phyloP scores from a whole-genome alignment of 2,888 invertebrate species.

The Pherbina coryleti region DNA sequence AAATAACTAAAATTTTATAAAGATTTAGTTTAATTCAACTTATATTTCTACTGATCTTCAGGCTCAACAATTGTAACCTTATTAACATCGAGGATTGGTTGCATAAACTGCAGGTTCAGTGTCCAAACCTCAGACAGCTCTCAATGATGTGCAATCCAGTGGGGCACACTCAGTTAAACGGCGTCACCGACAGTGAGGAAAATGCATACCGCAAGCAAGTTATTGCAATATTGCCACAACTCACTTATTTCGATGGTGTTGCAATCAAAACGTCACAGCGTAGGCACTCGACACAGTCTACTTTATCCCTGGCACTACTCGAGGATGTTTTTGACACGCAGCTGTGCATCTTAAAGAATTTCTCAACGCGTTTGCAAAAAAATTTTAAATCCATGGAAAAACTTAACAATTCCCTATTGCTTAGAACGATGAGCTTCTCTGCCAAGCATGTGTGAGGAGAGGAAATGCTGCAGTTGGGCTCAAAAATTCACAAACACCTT shows the following conservation, averaged over 20 bases:
- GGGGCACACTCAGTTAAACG: conserved; percentile 79
- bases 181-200: conserved; percentile 69
- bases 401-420: conserved; percentile 25
- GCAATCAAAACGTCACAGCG: conserved; percentile 38
- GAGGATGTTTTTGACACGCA: conserved; percentile 44
- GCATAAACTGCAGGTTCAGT: conserved; percentile 75
- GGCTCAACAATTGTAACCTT: conserved; percentile 76
- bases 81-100: conserved; percentile 77
- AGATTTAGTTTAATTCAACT: neutral
- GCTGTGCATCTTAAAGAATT: conserved; percentile 37
- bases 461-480: neutral
- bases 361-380: conserved; percentile 41
- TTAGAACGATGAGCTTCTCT: neutral
- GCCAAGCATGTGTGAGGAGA: neutral
- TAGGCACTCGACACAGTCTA: neutral
- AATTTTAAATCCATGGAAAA: conserved; percentile 43
- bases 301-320: conserved; percentile 29
- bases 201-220: conserved; percentile 50
- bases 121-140: conserved; percentile 79
- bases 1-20: neutral
- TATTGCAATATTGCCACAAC: conserved; percentile 48
- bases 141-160: conserved; percentile 85
- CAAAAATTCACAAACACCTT: neutral
- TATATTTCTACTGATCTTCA: conserved; percentile 49
- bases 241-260: conserved; percentile 53